These are phyloP conservation scores for Enhydra lutris DNA, from an alignment of 2,113 vertebrate genomes.

Conservation along the genomic window DNA sequence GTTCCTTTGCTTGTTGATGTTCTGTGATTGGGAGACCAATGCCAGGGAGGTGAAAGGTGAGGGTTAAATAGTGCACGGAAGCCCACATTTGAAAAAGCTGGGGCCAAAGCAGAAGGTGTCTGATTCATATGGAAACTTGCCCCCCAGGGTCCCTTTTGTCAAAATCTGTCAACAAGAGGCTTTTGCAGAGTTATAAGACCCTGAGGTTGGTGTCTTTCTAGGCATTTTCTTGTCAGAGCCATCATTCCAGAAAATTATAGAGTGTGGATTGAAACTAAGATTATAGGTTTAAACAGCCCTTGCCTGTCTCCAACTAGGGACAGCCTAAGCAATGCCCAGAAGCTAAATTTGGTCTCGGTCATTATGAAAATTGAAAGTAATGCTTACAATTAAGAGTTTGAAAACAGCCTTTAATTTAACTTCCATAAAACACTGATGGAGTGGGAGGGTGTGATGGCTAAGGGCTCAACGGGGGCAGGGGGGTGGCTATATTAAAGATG, in stretches of 20 bases:
- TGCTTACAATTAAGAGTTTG: constrained; percentile 69
- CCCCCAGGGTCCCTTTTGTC: constrained; percentile 16
- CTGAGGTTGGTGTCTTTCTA: constrained; percentile 53
- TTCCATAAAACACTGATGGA: constrained; percentile 64
- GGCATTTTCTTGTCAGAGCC: constrained; percentile 59
- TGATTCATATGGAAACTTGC: constrained; percentile 3
- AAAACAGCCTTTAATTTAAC: constrained; percentile 70
- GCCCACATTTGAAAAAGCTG: not conserved
- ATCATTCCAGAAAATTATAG: constrained; percentile 66
- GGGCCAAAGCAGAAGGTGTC: not conserved
- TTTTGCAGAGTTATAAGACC: constrained; percentile 43
- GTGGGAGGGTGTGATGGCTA: not conserved
- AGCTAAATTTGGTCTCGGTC: constrained; percentile 59
- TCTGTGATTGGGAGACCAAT: not conserved
- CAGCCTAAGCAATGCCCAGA: constrained; percentile 42
- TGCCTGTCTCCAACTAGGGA: not conserved
- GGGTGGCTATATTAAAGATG: constrained; percentile 15
- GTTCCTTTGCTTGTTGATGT: not conserved
- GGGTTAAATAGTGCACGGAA: not conserved
- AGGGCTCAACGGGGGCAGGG: not conserved
- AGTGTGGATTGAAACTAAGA: constrained; percentile 60
- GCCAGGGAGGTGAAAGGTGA: not conserved
- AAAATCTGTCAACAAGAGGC: constrained; percentile 47
- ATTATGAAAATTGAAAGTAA: constrained; percentile 73
- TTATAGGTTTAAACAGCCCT: constrained; percentile 70